These are phyloP conservation scores for Ernsta delagoae DNA, from an alignment of 2,888 invertebrate species.

Conservation along the genomic window DNA sequence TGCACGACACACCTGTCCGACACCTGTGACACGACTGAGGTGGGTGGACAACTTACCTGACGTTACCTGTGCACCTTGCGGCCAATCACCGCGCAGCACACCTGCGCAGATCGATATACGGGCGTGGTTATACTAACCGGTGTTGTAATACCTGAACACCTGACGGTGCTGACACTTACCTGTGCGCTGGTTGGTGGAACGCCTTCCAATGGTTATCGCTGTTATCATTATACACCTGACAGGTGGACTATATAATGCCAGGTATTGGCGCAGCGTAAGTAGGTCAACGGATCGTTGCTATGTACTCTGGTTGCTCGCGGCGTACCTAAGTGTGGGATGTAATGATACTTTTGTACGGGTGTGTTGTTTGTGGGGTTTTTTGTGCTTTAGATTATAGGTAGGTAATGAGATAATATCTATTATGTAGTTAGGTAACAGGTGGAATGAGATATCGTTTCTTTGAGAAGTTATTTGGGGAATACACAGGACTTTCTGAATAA, in stretches of 20 bases:
- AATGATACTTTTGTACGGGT: not conserved
- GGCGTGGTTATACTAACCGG: constrained; percentile 59
- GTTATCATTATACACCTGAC: constrained; percentile 57
- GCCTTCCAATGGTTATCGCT: constrained; percentile 54
- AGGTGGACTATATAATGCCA: constrained; percentile 54
- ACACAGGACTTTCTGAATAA: too few relatives aligned
- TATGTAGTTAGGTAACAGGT: too few relatives aligned
- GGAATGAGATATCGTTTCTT: too few relatives aligned
- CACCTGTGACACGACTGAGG: constrained; percentile 50
- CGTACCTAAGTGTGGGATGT: not conserved
- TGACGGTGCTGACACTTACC: constrained; percentile 31
- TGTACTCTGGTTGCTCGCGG: not conserved
- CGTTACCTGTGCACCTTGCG: constrained; percentile 67
- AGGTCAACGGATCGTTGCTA: constrained; percentile 41
- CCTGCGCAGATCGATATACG: constrained; percentile 83
- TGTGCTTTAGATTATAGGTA: not conserved
- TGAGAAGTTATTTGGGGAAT: too few relatives aligned
- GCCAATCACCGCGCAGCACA: constrained; percentile 80
- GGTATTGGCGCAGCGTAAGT: constrained; percentile 51
- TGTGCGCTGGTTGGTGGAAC: constrained; percentile 64
- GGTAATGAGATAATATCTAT: too few relatives aligned
- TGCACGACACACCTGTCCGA: constrained; percentile 42
- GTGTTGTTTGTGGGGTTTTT: not conserved
- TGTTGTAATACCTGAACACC: too few relatives aligned
- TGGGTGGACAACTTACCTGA: constrained; percentile 55